Base-by-base conservation (phyloP, 2,888 invertebrate genomes). In the Willowsia nigromaculata region DNA sequence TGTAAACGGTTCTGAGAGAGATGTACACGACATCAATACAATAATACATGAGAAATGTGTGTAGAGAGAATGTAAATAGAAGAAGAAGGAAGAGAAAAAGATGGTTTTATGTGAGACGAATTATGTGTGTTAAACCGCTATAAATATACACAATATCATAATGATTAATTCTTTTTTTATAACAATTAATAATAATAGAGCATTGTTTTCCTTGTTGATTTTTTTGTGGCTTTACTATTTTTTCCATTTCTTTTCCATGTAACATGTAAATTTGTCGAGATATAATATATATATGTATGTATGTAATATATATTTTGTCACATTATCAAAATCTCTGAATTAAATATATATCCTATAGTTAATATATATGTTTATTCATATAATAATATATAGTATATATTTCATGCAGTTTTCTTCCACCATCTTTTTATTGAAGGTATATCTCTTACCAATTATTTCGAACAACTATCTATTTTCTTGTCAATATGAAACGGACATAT, bases 241-340 rank as follows among this genome's bases (percentile, higher is more conserved):
- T 80, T 68, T 68, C 65, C 27, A 47, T 80, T 59, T 56, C 47
- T 56, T 80, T 80, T 80, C 80, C 80, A 56, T n/a, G n/a, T 56
- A 56, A 53, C 59, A 56, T 62, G 59, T 47, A 37, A 43, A 81
- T 43, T 22, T 30, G 25, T 81, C 43, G 18, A 53, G 30, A 56
- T 53, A 37, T 56, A 37, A 43, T 27, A 37, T 76, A 47, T 71
- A 25, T 22, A 40, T 37, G 43, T 47, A 40, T 40, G 33, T 50
- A 18, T 76, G 27, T 76, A 71, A 25, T 78, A 78, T 68, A 59
- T 65, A 68, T 80, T 82, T 88, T 78, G 80, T 89, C 85, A 89
- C 89, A 78, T 88, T 89, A 89, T 89, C 89, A 89, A 89, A 89
- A 89, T 89, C 89, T 85, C 71, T 85, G 80, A 89, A 85, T 84